Evolutionary conservation across 2,113 vertebrate species (phyloP).

Genomic region (Tachuris rubrigastra): DNA sequence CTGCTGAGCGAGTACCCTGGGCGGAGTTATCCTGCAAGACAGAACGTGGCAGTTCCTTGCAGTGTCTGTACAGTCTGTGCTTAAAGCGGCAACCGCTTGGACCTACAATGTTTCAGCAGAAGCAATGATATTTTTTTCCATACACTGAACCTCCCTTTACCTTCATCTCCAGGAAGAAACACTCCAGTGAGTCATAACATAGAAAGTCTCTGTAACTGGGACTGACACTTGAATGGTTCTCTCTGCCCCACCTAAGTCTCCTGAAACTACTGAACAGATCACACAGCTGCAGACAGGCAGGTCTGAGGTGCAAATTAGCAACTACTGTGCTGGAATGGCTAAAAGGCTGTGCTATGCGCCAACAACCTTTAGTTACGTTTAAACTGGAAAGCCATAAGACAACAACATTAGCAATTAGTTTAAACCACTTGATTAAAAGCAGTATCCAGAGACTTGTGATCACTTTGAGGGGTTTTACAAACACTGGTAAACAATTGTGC

Average conservation of each 20-base stretch:
- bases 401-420: not conserved
- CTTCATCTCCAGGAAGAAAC: not conserved
- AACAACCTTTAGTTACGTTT: not conserved
- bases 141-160: not conserved
- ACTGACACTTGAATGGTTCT: accelerated
- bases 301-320: not conserved
- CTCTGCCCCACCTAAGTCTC: not conserved
- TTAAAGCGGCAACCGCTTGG: not conserved
- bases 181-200: not conserved
- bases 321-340: not conserved
- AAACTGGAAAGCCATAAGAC: not conserved
- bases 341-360: accelerated
- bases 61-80: not conserved
- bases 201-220: not conserved
- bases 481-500: not conserved
- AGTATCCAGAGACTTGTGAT: not conserved
- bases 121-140: not conserved
- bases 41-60: not conserved
- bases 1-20: not conserved
- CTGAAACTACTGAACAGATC: not conserved
- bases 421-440: not conserved
- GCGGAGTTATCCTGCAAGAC: not conserved
- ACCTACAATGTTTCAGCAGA: not conserved
- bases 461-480: not conserved
- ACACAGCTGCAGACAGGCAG: not conserved